Evolutionary conservation across 2,113 vertebrate species (phyloP), one percentile per base, ranked within the genome.

Genomic region (Perca flavescens): DNA sequence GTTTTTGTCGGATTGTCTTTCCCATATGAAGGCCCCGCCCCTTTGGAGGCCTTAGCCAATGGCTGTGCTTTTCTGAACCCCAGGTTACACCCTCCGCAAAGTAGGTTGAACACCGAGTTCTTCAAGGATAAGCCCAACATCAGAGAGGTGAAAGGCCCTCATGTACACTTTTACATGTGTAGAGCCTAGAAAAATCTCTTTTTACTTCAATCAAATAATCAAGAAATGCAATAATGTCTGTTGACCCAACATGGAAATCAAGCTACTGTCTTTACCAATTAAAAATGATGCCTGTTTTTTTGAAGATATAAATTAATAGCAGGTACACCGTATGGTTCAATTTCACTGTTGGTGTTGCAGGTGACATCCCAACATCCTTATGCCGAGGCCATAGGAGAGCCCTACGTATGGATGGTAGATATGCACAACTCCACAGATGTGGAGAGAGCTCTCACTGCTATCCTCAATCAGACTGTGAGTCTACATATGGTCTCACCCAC

Each of bases 101-200:
- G 98, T 92, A 99, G 98, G 96, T 98, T 99, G 92, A 99, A 99
- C 93, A 97, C 98, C 0, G 97, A 99, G 80, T 99, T 99, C 94
- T 99, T 99, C 94, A 99, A 98, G 88, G 98, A 97, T 60, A 99
- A 99, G 68, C 98, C 98, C 84, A 99, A 98, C 0, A 94, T 99
- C 56, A 94, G 98, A 96, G 98, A 99, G 97, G 98, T 99, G 91
- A 94, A 93, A 57, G 3, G 17, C 15, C 63, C 40, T 73, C 22
- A n/a, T n/a, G n/a, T n/a, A 53, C 4, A 21, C 3, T 17, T 47
- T 36, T n/a, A 25, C 4, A 31, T 22, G 15, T 34, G 22, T 17
- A n/a, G 6, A 67, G 16, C n/a, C 17, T 61, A 8, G 17, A 58
- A 13, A 25, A 19, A 58, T 28, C n/a, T 19, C 17, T 46, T 17